phyloP scores from a whole-genome alignment of 2,888 invertebrate genomes.

The Saturnia japonica region DNA sequence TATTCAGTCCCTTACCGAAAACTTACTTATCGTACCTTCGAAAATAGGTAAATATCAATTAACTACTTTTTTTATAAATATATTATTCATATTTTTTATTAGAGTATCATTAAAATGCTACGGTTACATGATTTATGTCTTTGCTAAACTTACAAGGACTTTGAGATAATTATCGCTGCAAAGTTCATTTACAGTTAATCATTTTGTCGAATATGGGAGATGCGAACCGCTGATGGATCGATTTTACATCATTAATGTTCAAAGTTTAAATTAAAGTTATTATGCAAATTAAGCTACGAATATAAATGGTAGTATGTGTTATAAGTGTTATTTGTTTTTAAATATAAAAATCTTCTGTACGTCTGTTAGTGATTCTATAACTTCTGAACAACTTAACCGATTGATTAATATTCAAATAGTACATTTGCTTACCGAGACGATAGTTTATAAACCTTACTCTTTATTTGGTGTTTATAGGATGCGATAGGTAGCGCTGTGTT shows the following conservation, averaged over 20 bases:
- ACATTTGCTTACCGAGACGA: no score
- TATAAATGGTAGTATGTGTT: background rate
- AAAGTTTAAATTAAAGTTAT: background rate
- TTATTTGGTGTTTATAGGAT: no score
- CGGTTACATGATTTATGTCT: slow-evolving; percentile 17
- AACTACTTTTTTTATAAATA: background rate
- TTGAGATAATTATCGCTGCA: slow-evolving; percentile 10
- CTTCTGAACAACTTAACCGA: no score
- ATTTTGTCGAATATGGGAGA: slow-evolving; percentile 1
- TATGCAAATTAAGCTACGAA: background rate
- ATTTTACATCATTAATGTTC: slow-evolving; percentile 9
- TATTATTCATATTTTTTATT: background rate
- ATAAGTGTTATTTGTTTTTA: background rate
- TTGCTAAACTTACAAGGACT: slow-evolving; percentile 20
- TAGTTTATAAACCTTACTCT: no score
- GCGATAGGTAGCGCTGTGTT: no score
- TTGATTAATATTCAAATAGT: no score
- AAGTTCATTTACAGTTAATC: background rate
- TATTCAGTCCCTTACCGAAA: background rate
- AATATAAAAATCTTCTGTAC: no score
- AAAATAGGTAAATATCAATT: background rate
- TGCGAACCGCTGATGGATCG: slow-evolving; percentile 3
- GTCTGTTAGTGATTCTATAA: no score
- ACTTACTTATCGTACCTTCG: background rate
- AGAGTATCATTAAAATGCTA: background rate